Base-by-base conservation (phyloP, 1,140 invertebrate genomes). In the Ceratina japonica region DNA sequence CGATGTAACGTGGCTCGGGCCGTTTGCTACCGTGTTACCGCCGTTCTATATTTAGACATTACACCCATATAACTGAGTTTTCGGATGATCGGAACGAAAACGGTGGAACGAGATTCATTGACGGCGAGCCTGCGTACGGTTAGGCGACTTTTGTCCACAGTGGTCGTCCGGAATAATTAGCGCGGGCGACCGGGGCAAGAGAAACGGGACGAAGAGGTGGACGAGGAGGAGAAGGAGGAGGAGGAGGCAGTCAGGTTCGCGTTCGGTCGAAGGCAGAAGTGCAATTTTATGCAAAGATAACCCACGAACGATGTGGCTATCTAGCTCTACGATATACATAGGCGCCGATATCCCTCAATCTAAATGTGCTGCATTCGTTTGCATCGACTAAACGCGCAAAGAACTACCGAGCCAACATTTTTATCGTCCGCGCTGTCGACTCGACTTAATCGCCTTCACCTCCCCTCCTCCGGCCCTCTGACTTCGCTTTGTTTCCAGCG, bases 1-100 rank as follows among this genome's bases (percentile, higher is more conserved):
- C 81, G 72, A 62, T 79, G 80, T 85, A 86, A 82, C 80, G 83
- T 80, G 73, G 83, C 85, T 85, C 83, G 86, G 80, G 86, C 82
- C 83, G 84, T 66, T 80, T 44, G 90, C 90, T 91, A 91, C 90
- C 81, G 90, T 89, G 79, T 90, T 89, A 89, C 87, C 85, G 77
- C 76, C 79, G 86, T 71, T 78, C 71, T 74, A 84, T 70, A 87
- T 87, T 89, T 81, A 74, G 62, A 80, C 12, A 16, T 56, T 73
- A 75, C 63, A 63, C 37, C 37, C 52, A 8, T n/a, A n/a, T 5
- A 27, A 31, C 22, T 51, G 80, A 76, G 64, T 82, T 75, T 75
- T 80, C 61, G 37, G 15, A 44, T 13, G 58, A 24, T 52, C 3
- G 44, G 24, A 37, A 49, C 54, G 16, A n/a, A 15, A 44, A 44